Evolutionary conservation across 2,888 invertebrate genomes (phyloP).

Genomic region (Dromius quadrimaculatus): DNA sequence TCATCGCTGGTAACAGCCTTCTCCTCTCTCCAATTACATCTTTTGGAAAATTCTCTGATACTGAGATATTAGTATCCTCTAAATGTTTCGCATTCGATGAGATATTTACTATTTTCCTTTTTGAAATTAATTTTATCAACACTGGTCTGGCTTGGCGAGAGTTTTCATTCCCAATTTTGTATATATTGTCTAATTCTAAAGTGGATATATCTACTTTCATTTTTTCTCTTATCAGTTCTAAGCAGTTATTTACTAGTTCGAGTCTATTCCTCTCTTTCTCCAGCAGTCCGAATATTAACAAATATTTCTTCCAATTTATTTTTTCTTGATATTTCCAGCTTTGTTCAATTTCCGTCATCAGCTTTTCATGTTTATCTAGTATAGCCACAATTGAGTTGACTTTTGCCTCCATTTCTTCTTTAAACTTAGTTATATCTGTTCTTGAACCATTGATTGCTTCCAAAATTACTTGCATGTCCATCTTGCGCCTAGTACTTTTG

Average conservation of each 20-base stretch:
- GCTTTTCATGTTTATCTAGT: neutral
- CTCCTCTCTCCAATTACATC: conserved; percentile 4
- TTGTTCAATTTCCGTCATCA: too few species aligned
- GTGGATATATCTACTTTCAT: neutral
- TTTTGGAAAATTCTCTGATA: conserved; percentile 14
- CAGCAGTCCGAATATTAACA: neutral
- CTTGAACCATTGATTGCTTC: too few species aligned
- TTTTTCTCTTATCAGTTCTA: neutral
- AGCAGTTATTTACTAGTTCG: neutral
- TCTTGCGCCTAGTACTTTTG: too few species aligned
- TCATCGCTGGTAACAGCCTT: neutral
- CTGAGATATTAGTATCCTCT: neutral
- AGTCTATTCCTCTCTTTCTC: conserved; percentile 7
- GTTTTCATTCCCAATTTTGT: conserved; percentile 1
- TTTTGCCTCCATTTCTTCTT: too few species aligned
- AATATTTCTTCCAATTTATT: neutral
- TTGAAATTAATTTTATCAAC: conserved; percentile 9
- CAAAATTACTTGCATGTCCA: too few species aligned
- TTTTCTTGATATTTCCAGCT: neutral
- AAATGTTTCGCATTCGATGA: neutral
- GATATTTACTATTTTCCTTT: neutral
- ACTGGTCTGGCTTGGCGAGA: neutral
- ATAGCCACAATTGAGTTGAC: too few species aligned
- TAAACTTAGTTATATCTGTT: too few species aligned
- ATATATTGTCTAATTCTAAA: conserved; percentile 4